These are phyloP conservation scores for Grapholita molesta DNA, from an alignment of 1,140 invertebrate species.

Conservation along the genomic window DNA sequence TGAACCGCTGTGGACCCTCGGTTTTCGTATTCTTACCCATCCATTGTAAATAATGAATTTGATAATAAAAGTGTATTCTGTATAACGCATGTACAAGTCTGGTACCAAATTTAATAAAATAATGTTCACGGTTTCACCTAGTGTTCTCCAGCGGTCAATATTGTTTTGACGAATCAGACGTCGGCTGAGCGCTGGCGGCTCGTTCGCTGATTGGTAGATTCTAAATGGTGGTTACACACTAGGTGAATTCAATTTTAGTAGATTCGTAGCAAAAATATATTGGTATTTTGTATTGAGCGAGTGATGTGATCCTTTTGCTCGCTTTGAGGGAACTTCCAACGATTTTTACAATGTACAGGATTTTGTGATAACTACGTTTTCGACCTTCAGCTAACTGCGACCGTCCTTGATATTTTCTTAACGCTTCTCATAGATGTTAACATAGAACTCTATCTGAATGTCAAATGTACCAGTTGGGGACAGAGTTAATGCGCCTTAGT, in stretches of 20 bases:
- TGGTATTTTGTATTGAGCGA: conserved; percentile 28
- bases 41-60: conserved; percentile 17
- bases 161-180: background rate
- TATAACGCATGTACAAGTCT: conserved; percentile 16
- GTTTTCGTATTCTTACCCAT: background rate
- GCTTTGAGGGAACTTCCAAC: conserved; percentile 18
- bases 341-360: conserved; percentile 23
- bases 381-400: conserved; percentile 31
- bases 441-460: conserved; percentile 1
- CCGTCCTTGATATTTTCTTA: conserved; percentile 26
- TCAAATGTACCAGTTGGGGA: conserved; percentile 6
- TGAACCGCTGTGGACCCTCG: background rate
- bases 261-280: conserved; percentile 30
- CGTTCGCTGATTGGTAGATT: background rate
- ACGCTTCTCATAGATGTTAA: conserved; percentile 11
- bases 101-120: conserved; percentile 11
- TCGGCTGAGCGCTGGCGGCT: background rate
- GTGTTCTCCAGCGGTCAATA: background rate
- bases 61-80: conserved; percentile 16
- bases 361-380: conserved; percentile 29
- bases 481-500: background rate
- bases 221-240: background rate
- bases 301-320: conserved; percentile 19
- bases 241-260: conserved; percentile 16
- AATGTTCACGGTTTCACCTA: conserved; percentile 4